Evolutionary conservation across 1,140 invertebrate genomes (phyloP).

Genomic region (Dolichoris vasculosae): DNA sequence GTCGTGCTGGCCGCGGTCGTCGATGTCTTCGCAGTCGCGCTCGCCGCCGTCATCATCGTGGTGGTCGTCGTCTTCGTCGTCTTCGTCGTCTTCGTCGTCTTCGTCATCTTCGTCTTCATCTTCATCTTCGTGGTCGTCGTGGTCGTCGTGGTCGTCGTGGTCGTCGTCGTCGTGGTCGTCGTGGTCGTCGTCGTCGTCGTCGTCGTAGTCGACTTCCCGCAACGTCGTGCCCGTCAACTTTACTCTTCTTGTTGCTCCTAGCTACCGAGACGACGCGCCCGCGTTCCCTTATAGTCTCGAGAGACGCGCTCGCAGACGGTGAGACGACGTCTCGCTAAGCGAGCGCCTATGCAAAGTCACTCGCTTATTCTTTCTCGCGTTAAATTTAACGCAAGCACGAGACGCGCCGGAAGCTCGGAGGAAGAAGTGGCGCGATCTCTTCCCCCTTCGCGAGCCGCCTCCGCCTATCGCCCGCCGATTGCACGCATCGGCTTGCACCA

Average conservation of each 20-base stretch:
- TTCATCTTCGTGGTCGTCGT: background rate
- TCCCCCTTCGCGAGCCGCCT: background rate
- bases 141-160: background rate
- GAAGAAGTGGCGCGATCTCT: slow-evolving; percentile 22
- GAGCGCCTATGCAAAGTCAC: slow-evolving; percentile 22
- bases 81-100: too few relatives aligned
- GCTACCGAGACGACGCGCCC: background rate
- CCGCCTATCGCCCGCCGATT: background rate
- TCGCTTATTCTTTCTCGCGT: slow-evolving; percentile 55
- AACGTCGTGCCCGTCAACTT: slow-evolving; percentile 14
- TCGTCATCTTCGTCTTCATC: background rate
- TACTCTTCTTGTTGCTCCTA: slow-evolving; percentile 26
- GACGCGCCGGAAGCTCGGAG: slow-evolving; percentile 22
- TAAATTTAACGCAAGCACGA: slow-evolving; percentile 56
- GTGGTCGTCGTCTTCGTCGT: slow-evolving; percentile 19
- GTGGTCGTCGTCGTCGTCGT: slow-evolving; percentile 12
- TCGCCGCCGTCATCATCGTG: background rate
- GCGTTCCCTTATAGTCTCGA: slow-evolving; percentile 12
- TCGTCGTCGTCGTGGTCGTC: background rate
- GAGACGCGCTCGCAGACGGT: background rate
- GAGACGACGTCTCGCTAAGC: background rate
- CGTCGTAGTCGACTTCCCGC: slow-evolving; percentile 13
- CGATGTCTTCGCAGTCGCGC: background rate
- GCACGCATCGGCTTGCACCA: background rate
- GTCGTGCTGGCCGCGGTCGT: background rate